A percentile compares a stretch with the other conserved stretches of the same genome.
These are phyloP conservation scores for Chlorops oryzae DNA, from an alignment of 1,140 invertebrate genomes.

Conservation along the genomic window DNA sequence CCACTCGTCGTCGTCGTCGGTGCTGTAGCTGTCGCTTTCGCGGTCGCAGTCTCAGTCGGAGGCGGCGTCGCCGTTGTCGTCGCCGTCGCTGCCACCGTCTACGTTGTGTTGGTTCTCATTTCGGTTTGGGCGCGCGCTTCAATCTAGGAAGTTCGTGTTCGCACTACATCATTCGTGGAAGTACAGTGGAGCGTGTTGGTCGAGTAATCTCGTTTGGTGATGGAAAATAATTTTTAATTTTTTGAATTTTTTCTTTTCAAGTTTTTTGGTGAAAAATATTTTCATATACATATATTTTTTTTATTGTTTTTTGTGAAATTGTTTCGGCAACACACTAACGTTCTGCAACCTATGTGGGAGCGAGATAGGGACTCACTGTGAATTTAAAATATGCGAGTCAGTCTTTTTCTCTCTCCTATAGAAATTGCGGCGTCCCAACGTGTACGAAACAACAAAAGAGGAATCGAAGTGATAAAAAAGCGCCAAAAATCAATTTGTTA, in stretches of 20 bases:
- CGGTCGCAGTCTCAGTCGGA: not conserved
- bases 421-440: constrained; percentile 47
- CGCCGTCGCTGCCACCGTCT: not conserved
- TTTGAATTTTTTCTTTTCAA: not conserved
- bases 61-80: not conserved
- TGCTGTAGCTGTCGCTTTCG: not conserved
- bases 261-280: no score
- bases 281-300: constrained; percentile 12
- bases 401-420: constrained; percentile 51
- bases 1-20: not conserved
- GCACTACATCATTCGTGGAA: constrained; percentile 39
- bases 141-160: not conserved
- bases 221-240: not conserved
- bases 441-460: constrained; percentile 16
- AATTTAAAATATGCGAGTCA: constrained; percentile 35
- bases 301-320: constrained; percentile 23
- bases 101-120: not conserved
- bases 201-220: constrained; percentile 35
- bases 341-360: constrained; percentile 49
- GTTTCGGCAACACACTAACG: constrained; percentile 23
- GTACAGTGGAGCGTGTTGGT: constrained; percentile 41
- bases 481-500: no score
- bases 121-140: constrained; percentile 8
- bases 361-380: constrained; percentile 48
- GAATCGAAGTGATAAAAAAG: no score